Conservation (phyloP, 2,113 vertebrate species). For the Myiozetetes cayanensis region DNA sequence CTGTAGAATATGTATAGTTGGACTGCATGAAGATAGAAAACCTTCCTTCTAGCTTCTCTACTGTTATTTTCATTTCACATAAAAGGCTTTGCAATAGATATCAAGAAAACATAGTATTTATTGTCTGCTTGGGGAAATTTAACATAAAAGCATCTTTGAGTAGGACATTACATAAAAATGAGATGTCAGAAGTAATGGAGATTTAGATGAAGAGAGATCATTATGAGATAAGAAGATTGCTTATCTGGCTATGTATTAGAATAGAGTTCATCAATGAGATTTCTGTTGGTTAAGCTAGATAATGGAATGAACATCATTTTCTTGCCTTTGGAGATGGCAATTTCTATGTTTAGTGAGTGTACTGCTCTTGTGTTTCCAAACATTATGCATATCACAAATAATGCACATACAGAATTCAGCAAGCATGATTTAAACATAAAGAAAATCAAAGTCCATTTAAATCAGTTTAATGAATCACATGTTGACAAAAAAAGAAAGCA, state of each 20-base stretch:
- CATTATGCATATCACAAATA: background rate
- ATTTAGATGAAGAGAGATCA: conserved; percentile 6
- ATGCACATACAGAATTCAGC: background rate
- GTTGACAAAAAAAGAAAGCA: background rate
- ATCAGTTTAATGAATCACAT: background rate
- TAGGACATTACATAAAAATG: conserved; percentile 21
- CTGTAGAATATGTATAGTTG: background rate
- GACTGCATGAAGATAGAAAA: background rate
- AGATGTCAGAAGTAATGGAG: conserved; percentile 13
- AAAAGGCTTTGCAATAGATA: background rate
- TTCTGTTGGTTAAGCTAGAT: background rate
- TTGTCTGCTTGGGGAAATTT: background rate
- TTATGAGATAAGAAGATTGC: conserved; percentile 4
- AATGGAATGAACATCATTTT: background rate
- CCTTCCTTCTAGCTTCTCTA: background rate
- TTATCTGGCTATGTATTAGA: background rate
- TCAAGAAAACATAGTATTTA: background rate
- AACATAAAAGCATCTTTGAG: background rate
- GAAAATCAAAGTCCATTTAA: background rate
- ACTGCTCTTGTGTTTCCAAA: background rate
- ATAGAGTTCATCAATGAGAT: background rate
- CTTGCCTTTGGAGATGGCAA: background rate
- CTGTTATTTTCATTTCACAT: background rate
- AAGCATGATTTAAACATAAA: background rate
- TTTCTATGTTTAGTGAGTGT: background rate